Percentiles rank a stretch among this genome's conserved stretches.
phyloP scores from a whole-genome alignment of 2,888 invertebrate species.

The Drosophila meridiana region DNA sequence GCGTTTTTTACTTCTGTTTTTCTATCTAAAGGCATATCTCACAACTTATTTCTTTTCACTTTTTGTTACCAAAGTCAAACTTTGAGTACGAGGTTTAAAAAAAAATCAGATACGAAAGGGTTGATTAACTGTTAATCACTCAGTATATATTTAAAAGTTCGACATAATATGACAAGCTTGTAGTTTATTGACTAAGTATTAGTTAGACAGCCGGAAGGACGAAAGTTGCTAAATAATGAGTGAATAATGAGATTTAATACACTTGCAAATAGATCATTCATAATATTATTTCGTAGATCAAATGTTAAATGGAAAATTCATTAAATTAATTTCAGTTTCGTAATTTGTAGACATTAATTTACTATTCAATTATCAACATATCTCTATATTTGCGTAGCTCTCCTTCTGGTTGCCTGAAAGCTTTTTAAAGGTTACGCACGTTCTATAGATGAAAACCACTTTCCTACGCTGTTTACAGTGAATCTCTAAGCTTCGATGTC shows the following conservation, averaged over 20 bases:
- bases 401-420: background rate
- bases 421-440: constrained; percentile 26
- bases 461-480: background rate
- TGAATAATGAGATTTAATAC: background rate
- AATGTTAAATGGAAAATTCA: background rate
- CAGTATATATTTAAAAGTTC: background rate
- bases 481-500: background rate
- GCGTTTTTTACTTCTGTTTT: background rate
- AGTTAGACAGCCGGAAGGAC: background rate
- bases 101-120: background rate
- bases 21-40: constrained; percentile 2
- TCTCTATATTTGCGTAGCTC: background rate
- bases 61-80: constrained; percentile 2
- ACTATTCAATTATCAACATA: background rate
- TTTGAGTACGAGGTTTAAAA: background rate
- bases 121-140: constrained; percentile 12
- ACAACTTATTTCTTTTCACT: background rate
- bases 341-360: background rate
- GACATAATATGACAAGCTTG: background rate
- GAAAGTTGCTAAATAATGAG: too few species aligned
- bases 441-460: constrained; percentile 17
- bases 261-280: background rate
- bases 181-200: background rate
- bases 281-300: background rate
- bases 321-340: background rate